Evolutionary conservation across 2,888 invertebrate species (phyloP), one percentile per base, ranked within the genome.

Genomic region (Xiphydria camelus): DNA sequence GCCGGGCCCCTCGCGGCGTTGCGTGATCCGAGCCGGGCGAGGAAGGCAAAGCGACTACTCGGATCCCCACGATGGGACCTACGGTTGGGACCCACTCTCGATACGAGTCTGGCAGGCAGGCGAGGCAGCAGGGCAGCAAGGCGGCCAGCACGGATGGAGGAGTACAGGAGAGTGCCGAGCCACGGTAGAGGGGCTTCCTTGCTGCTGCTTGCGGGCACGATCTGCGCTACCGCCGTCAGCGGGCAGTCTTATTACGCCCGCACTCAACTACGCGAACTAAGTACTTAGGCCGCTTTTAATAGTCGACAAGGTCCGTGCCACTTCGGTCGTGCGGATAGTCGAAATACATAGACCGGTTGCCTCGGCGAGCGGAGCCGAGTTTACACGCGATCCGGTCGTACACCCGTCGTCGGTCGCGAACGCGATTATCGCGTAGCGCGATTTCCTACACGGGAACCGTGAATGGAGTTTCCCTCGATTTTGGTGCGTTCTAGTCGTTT

Each of bases 201-300:
- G n/a, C 47, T 52, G 50, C 26, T 26, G 19, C 41, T 60, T 39
- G 59, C 59, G 59, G 59, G 53, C 59, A 60, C 56, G 59, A 58
- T 39, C 50, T 53, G 55, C 35, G 63, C 62, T 64, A 61, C 66
- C 57, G 59, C 63, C 62, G 57, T 59, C 61, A 61, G 60, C 61
- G 52, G 51, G 57, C 66, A 66, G 66, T 66, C 64, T 66, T 64
- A 66, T 66, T 66, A 66, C 66, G 63, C 66, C 66, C 66, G 65
- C 66, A 61, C 62, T 66, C 61, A 66, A 64, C 64, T 64, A 61
- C 58, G 66, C 63, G 63, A 61, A 62, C 57, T 61, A 64, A 63
- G 59, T 65, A 59, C 58, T 58, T 44, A 44, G 44, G 32, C 38
- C 38, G 37, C 31, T 31, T 37, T 44, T 44, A 44, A 44, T 44